Conservation (phyloP, 2,797 vertebrate species). For the Cheracebus regulus region DNA sequence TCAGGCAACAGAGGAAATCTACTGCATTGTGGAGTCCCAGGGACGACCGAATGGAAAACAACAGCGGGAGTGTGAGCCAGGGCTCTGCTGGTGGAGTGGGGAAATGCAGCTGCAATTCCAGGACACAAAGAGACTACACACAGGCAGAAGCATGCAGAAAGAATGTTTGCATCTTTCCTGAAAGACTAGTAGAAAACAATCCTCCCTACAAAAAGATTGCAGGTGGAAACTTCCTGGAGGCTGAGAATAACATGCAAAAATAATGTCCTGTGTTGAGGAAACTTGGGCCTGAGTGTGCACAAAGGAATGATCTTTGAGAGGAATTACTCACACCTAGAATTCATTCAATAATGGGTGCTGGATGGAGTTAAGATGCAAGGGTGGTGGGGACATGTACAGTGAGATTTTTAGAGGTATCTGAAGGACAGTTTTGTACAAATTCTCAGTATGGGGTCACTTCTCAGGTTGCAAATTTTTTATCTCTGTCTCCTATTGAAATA, state of each 20-base stretch:
- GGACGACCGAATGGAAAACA: slow-evolving; percentile 67
- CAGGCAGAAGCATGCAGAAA: neutral
- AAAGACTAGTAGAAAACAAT: neutral
- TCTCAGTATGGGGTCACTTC: neutral
- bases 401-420: neutral
- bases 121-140: neutral
- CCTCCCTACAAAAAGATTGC: neutral
- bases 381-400: neutral
- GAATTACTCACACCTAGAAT: neutral
- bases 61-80: slow-evolving; percentile 33
- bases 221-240: neutral
- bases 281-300: neutral
- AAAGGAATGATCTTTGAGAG: neutral
- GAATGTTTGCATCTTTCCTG: neutral
- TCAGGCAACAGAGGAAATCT: slow-evolving; percentile 62
- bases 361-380: neutral
- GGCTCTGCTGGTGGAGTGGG: neutral
- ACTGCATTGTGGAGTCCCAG: slow-evolving; percentile 82
- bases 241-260: neutral
- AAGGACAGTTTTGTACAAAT: neutral
- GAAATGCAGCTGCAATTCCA: neutral
- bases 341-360: neutral
- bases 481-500: neutral
- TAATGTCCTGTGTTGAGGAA: neutral
- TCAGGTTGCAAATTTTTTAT: neutral